phyloP scores from a whole-genome alignment of 2,797 vertebrate genomes.

The Natrix natrix region DNA sequence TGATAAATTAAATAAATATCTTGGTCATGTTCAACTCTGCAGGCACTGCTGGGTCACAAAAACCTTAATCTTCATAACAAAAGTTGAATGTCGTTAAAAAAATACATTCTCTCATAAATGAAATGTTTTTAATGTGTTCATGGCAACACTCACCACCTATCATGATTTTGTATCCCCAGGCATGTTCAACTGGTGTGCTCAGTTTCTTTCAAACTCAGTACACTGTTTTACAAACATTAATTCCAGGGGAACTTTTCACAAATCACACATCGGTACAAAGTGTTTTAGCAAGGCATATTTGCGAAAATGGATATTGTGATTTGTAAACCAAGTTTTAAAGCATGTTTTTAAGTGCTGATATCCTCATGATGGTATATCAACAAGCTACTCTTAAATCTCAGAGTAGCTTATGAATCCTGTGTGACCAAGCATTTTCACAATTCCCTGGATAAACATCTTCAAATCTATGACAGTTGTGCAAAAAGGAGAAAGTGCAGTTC shows the following conservation, averaged over 20 bases:
- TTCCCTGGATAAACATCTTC: background rate
- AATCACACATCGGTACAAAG: background rate
- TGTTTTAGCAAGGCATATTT: background rate
- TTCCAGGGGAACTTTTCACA: background rate
- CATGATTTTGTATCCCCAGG: background rate
- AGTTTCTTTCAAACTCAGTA: background rate
- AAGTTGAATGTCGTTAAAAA: background rate
- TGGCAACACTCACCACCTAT: background rate
- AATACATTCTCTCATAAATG: background rate
- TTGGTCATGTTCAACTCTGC: background rate
- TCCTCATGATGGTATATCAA: background rate
- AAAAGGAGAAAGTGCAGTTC: background rate
- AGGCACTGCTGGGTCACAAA: background rate
- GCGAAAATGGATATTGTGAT: background rate
- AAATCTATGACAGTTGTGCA: background rate
- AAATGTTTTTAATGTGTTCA: background rate
- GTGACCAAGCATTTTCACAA: background rate
- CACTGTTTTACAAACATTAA: background rate
- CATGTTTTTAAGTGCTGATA: background rate
- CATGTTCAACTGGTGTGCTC: background rate
- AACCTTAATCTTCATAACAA: background rate
- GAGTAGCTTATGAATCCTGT: background rate
- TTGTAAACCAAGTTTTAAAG: background rate
- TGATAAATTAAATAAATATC: background rate
- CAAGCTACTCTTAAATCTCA: background rate